Base-by-base conservation (phyloP, 2,797 vertebrate species). In the Parauchenoglanis punctatus region DNA sequence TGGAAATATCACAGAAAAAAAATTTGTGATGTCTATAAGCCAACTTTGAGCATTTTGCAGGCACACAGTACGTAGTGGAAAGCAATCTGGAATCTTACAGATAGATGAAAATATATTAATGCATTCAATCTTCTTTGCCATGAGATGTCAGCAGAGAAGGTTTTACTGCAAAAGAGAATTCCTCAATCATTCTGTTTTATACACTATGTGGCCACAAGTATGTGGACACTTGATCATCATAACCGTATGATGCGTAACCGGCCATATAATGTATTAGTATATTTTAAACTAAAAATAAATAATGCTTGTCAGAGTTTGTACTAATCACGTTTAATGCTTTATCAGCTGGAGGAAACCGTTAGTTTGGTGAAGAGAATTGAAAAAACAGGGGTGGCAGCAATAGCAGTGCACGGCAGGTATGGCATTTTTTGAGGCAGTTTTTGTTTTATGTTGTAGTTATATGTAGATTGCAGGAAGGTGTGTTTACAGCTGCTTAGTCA, bases 401-500 rank as follows among this genome's bases (percentile, higher is more conserved):
- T 99, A 75, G 97, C 97, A 0, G 97, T 99, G 76, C 98, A 99
- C 31, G 98, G 98, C 93, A 98, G 98, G 98, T 99, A 93, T n/a
- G 80, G 3, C 23, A 4, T n/a, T 44, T 56, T 58, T 46, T 77
- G 23, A 0, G 17, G 1, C 8, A 18, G 44, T 20, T 54, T 52
- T 54, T 54, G 10, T 31, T 23, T 68, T 68, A 54, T 8, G 23
- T 54, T 68, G 18, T 12, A 52, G 3, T 67, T 31, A 67, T 61
- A 7, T 61, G n/a, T 82, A 20, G 7, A 52, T 20, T 49, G n/a
- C 17, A 20, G 7, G 28, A 78, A 40, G n/a, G 4, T 83, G 25
- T 11, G 6, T 84, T 65, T 28, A 49, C 72, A 25, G 44, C 7
- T 31, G n/a, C 3, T 61, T 25, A 61, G 4, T 52, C 15, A 44